Base-by-base conservation (phyloP, 2,797 vertebrate species). In the Hozukius guyotensis region DNA sequence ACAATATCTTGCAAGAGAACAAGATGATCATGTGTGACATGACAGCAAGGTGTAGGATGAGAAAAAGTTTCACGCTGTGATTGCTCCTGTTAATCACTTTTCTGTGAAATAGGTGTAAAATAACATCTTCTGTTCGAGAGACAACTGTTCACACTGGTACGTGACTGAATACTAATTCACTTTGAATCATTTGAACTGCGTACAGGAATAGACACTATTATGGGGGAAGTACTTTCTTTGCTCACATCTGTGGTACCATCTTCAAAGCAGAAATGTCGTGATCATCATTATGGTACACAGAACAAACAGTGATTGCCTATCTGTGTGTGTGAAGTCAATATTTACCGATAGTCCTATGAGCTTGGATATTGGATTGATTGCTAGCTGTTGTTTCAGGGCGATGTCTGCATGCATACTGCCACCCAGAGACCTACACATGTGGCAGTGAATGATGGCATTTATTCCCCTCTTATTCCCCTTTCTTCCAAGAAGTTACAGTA, bases 241-340 rank as follows among this genome's bases (percentile, higher is more conserved):
- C 29, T 59, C 18, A 27, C 4, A 66, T 57, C 73, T 59, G 36
- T 8, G 4, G 46, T 22, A 24, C 66, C 9, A 14, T 75, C 32
- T 29, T 11, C 25, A 42, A 22, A 31, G 42, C 12, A 38, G 12
- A 29, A 8, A 25, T 24, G 31, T 9, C n/a, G 8, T 25, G 20
- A 53, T 20, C 6, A 12, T 8, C 8, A 24, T 73, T 18, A 70
- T 5, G 16, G 6, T 8, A 34, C 27, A 59, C 36, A 70, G 31
- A 31, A 63, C 65, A 84, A 81, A 88, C 73, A 86, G 42, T n/a
- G 24, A 78, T 78, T 75, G 78, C 31, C 29, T 36, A 64, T 77
- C 34, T 79, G 25, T 82, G 65, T 77, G 74, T 77, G 74, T 81
- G 60, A 36, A 72, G 38, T 85, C 85, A 88, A 72, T 86, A 79